These are phyloP conservation scores for Phyllotreta cruciferae DNA, from an alignment of 2,888 invertebrate genomes.

Conservation along the genomic window DNA sequence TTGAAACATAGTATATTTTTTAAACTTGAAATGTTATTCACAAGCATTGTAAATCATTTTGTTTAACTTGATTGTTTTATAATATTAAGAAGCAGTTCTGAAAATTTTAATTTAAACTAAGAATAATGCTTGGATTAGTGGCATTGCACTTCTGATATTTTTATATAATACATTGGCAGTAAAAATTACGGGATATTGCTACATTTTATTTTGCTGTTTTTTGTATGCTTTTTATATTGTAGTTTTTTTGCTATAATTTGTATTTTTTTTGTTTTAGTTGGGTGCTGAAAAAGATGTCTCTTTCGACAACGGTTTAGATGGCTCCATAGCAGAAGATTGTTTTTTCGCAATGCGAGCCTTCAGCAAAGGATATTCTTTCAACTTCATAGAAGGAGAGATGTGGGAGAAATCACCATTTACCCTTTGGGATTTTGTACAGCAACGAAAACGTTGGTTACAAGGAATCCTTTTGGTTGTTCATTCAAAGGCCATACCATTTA, in stretches of 20 bases:
- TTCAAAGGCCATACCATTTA: constrained; percentile 80
- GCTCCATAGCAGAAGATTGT: constrained; percentile 97
- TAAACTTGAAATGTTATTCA: too few relatives aligned
- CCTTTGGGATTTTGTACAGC: constrained; percentile 93
- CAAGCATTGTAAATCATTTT: too few relatives aligned
- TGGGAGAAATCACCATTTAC: constrained; percentile 98
- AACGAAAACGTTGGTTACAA: constrained; percentile 95
- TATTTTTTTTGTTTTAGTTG: constrained; percentile 67
- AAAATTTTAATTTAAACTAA: too few relatives aligned
- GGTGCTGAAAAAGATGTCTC: constrained; percentile 90
- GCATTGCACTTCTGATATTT: not conserved
- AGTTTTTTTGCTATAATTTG: not conserved
- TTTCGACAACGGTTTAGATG: constrained; percentile 95
- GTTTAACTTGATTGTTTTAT: too few relatives aligned
- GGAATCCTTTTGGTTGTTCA: constrained; percentile 89
- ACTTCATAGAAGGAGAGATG: constrained; percentile 98
- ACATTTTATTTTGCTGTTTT: too few relatives aligned
- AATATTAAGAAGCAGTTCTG: too few relatives aligned
- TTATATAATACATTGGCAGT: not conserved
- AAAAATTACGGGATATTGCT: not conserved
- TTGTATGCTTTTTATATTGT: too few relatives aligned
- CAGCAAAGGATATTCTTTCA: constrained; percentile 88
- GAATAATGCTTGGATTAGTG: too few relatives aligned
- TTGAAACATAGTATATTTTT: too few relatives aligned
- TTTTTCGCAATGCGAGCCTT: constrained; percentile 97